A percentile compares a stretch with the other conserved stretches of the same genome.
Conservation (phyloP, 2,888 invertebrate genomes). For the Urechis unicinctus region DNA sequence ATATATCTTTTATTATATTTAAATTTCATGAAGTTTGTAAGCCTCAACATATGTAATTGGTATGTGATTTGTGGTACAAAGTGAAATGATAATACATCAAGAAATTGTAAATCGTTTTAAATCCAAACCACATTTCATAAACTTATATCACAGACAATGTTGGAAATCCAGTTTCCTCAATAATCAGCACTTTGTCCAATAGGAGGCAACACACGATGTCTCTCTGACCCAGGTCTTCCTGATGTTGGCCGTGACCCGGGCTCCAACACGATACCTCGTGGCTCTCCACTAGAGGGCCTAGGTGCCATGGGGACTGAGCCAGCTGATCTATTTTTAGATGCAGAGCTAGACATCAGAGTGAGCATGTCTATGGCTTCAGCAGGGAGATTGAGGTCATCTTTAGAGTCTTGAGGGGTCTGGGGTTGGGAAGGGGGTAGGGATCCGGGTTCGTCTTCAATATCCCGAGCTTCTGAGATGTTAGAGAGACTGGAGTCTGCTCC, state of each 20-base stretch:
- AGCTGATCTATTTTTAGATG: slow-evolving; percentile 30
- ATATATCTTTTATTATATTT: too few relatives aligned
- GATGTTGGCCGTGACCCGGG: slow-evolving; percentile 2
- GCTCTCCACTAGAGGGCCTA: neutral
- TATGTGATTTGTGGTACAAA: too few relatives aligned
- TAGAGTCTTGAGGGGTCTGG: slow-evolving; percentile 11
- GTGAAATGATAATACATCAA: too few relatives aligned
- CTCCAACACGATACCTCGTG: too few relatives aligned
- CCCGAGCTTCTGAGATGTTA: slow-evolving; percentile 34
- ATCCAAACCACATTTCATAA: too few relatives aligned
- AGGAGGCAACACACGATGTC: slow-evolving; percentile 40
- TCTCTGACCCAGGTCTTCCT: slow-evolving; percentile 34
- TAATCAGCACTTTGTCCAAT: too few relatives aligned
- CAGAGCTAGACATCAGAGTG: slow-evolving; percentile 9
- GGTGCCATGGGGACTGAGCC: slow-evolving; percentile 20
- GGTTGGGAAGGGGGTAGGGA: slow-evolving; percentile 18
- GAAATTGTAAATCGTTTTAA: too few relatives aligned
- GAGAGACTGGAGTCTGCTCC: slow-evolving; percentile 29
- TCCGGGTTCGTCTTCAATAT: slow-evolving; percentile 2
- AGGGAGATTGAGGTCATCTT: slow-evolving; percentile 2
- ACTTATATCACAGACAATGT: too few relatives aligned
- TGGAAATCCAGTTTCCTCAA: too few relatives aligned
- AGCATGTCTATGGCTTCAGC: slow-evolving; percentile 27
- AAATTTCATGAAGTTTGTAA: too few relatives aligned
- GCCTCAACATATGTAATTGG: too few relatives aligned